phyloP scores from a whole-genome alignment of 2,797 vertebrate genomes.

The Buceros bicornis region DNA sequence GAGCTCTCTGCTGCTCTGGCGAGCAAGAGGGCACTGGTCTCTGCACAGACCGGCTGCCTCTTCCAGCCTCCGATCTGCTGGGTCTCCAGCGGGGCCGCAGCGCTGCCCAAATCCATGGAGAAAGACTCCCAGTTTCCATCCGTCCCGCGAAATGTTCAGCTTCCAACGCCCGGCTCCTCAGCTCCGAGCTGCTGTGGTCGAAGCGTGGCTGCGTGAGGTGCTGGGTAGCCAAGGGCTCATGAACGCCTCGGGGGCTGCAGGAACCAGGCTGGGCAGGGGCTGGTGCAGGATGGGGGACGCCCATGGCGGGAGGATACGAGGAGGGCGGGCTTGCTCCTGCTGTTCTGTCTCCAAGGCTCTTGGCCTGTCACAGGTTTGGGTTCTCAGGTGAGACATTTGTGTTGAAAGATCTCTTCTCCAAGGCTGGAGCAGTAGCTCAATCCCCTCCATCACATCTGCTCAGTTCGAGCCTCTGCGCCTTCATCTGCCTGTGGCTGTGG shows the following conservation, averaged over 20 bases:
- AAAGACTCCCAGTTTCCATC: not conserved
- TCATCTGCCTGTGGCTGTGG: not conserved
- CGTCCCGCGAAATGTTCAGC: not conserved
- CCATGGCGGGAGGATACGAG: rapidly evolving
- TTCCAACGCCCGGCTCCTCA: not conserved
- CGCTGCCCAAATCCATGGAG: not conserved
- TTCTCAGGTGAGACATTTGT: not conserved
- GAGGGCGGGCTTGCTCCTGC: not conserved
- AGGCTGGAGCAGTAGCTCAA: not conserved
- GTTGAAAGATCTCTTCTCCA: not conserved
- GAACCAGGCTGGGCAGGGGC: not conserved
- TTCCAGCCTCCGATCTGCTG: not conserved
- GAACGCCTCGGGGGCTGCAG: rapidly evolving
- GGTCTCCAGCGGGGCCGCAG: not conserved
- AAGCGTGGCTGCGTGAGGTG: rapidly evolving
- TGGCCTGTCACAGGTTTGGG: not conserved
- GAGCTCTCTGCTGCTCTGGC: not conserved
- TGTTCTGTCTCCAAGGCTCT: rapidly evolving
- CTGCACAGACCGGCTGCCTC: rapidly evolving
- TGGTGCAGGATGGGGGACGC: rapidly evolving
- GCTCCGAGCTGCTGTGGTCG: not conserved
- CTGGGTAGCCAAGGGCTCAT: not conserved
- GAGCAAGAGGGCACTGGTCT: not conserved
- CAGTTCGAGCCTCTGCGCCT: not conserved
- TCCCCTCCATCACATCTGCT: too few relatives aligned